These are phyloP conservation scores for Erithacus rubecula DNA, from an alignment of 2,797 vertebrate genomes.

Conservation along the genomic window DNA sequence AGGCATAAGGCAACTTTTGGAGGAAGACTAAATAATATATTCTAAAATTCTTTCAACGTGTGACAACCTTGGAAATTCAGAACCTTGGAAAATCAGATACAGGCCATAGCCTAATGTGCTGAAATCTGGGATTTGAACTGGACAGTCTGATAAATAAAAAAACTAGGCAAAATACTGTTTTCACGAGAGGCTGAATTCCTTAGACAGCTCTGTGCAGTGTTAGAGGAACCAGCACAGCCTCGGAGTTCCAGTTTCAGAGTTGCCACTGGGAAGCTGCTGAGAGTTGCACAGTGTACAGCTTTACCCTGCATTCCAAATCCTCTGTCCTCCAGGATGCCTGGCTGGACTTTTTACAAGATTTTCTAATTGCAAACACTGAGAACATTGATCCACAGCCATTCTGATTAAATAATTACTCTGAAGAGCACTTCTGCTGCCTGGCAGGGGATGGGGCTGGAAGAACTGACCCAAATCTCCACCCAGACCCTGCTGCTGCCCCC, in stretches of 20 bases:
- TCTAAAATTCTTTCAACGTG: neutral
- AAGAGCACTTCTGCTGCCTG: neutral
- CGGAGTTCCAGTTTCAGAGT: neutral
- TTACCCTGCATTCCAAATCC: neutral
- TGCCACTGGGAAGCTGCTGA: neutral
- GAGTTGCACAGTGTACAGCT: neutral
- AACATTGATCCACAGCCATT: neutral
- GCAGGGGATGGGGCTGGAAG: neutral
- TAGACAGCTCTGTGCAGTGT: neutral
- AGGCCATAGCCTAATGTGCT: neutral
- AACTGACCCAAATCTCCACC: neutral
- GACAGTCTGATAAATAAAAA: neutral
- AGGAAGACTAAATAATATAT: neutral
- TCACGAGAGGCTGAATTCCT: neutral
- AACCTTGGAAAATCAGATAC: neutral
- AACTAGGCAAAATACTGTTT: neutral
- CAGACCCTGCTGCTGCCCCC: neutral
- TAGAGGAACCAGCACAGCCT: neutral
- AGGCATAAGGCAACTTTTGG: neutral
- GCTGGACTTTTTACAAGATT: slow-evolving; percentile 1
- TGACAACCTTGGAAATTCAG: neutral
- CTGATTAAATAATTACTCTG: slow-evolving; percentile 51
- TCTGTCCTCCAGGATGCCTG: neutral
- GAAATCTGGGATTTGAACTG: neutral
- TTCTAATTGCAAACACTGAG: neutral